phyloP scores from a whole-genome alignment of 1,140 invertebrate species.

The Drosophila bocqueti region DNA sequence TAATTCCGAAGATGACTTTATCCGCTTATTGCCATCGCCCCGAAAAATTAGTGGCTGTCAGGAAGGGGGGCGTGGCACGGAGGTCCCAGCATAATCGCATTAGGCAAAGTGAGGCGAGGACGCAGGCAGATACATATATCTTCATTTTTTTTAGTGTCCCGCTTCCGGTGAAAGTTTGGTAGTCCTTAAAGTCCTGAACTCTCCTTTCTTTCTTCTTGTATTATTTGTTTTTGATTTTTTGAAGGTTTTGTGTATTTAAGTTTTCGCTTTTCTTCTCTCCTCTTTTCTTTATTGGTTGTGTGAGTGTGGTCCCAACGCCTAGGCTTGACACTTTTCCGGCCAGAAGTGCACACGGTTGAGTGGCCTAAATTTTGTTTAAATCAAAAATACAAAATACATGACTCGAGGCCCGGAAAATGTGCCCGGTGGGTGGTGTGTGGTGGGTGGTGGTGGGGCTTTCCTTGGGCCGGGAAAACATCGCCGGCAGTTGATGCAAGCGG shows the following conservation, averaged over 20 bases:
- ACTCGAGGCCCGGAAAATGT: slow-evolving; percentile 36
- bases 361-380: slow-evolving; percentile 71
- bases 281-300: not conserved
- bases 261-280: slow-evolving; percentile 1
- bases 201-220: not conserved
- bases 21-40: slow-evolving; percentile 13
- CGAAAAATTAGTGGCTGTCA: slow-evolving; percentile 2
- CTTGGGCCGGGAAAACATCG: not conserved
- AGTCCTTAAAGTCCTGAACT: slow-evolving; percentile 36
- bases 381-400: slow-evolving; percentile 73
- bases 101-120: slow-evolving; percentile 47
- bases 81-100: slow-evolving; percentile 64
- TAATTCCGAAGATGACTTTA: slow-evolving; percentile 10
- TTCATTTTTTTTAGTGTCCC: slow-evolving; percentile 6
- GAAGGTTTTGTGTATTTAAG: slow-evolving; percentile 24
- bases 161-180: slow-evolving; percentile 33
- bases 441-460: not conserved
- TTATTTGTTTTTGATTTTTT: slow-evolving; percentile 17
- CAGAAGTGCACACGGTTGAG: slow-evolving; percentile 73
- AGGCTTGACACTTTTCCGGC: slow-evolving; percentile 56
- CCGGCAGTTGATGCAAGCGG: slow-evolving; percentile 55
- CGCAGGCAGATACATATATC: not conserved
- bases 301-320: not conserved
- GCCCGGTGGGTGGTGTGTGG: not conserved
- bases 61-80: not conserved